These are phyloP conservation scores for Periophthalmus modestus DNA, from an alignment of 2,113 vertebrate genomes.

Conservation along the genomic window DNA sequence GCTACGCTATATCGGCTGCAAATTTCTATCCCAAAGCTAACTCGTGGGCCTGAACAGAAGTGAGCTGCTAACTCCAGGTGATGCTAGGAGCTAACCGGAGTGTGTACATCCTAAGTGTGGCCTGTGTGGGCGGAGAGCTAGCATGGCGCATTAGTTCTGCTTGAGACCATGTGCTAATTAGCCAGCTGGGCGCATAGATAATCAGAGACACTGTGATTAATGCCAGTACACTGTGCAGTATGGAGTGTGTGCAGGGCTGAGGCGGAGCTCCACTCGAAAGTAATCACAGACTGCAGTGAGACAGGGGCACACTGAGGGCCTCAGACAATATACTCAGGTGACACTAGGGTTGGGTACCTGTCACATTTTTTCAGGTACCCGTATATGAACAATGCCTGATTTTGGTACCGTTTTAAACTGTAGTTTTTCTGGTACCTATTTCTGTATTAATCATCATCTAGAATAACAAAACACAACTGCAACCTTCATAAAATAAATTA, in stretches of 20 bases:
- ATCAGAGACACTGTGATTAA: slow-evolving; percentile 81
- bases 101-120: slow-evolving; percentile 11
- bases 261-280: slow-evolving; percentile 39
- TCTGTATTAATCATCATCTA: no score
- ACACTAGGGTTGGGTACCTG: no score
- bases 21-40: neutral
- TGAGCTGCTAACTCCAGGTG: neutral
- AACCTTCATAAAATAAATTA: no score
- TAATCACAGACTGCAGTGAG: slow-evolving; percentile 18
- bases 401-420: no score
- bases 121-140: slow-evolving; percentile 68
- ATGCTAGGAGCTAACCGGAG: slow-evolving; percentile 7
- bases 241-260: slow-evolving; percentile 56
- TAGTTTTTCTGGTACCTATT: no score
- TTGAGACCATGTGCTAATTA: slow-evolving; percentile 81
- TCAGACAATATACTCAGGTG: neutral
- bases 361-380: no score
- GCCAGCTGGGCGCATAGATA: slow-evolving; percentile 71
- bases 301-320: neutral
- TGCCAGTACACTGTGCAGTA: slow-evolving; percentile 60
- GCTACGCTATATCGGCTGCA: no score
- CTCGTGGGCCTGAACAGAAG: neutral
- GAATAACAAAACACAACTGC: no score
- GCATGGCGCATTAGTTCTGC: slow-evolving; percentile 74
- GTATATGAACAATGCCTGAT: no score